phyloP scores from a whole-genome alignment of 2,888 invertebrate species.

The Halictus quadricinctus region DNA sequence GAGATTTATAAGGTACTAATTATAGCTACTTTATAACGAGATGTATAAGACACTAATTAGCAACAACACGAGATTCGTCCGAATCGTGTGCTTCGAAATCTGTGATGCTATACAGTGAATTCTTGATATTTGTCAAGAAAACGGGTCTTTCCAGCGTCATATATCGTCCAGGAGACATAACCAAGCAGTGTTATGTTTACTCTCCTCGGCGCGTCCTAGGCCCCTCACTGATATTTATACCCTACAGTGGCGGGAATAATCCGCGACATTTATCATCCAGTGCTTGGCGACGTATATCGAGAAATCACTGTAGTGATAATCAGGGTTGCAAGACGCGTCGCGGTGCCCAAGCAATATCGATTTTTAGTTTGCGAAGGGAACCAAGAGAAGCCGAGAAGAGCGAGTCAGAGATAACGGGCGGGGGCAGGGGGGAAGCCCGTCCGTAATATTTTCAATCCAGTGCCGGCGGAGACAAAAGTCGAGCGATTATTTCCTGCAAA shows the following conservation, averaged over 20 bases:
- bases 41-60: background rate
- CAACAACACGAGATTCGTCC: background rate
- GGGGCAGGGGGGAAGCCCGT: constrained; percentile 7
- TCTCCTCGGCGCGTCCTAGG: too few species aligned
- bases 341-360: background rate
- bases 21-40: too few species aligned
- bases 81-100: background rate
- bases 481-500: constrained; percentile 58
- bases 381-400: background rate
- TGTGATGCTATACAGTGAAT: background rate
- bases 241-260: too few species aligned
- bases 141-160: too few species aligned
- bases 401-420: background rate
- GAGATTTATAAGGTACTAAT: too few species aligned
- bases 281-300: too few species aligned
- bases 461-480: constrained; percentile 49
- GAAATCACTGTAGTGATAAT: background rate
- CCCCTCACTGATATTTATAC: too few species aligned
- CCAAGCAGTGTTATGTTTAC: too few species aligned
- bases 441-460: constrained; percentile 59
- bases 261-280: too few species aligned
- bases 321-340: background rate
- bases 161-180: too few species aligned
- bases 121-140: too few species aligned
- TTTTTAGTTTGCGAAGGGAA: background rate